phyloP scores from a whole-genome alignment of 1,140 invertebrate species.

The Halyomorpha halys region DNA sequence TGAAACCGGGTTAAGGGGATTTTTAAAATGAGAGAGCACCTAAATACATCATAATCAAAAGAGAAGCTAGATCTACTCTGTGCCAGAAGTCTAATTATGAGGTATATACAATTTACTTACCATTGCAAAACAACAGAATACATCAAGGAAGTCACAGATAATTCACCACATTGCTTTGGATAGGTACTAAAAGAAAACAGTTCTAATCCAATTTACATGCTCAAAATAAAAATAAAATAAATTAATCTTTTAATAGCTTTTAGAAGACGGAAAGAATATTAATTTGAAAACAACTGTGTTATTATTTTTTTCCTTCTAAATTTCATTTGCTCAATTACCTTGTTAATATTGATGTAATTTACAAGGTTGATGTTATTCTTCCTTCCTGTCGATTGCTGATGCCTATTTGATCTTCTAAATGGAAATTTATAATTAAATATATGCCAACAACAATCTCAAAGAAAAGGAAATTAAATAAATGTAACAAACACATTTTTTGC shows the following conservation, averaged over 20 bases:
- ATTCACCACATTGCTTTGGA: conserved; percentile 11
- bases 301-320: no score
- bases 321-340: conserved; percentile 21
- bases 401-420: conserved; percentile 5
- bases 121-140: conserved; percentile 12
- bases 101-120: conserved; percentile 10
- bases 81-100: conserved; percentile 1
- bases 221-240: conserved; percentile 5
- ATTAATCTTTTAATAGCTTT: background rate
- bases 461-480: conserved; percentile 9
- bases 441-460: conserved; percentile 21
- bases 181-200: conserved; percentile 11
- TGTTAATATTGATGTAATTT: conserved; percentile 24
- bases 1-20: no score
- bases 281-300: no score
- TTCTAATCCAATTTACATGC: conserved; percentile 12
- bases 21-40: no score
- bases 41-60: no score
- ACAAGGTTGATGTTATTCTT: conserved; percentile 22
- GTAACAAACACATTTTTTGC: background rate
- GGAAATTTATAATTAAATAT: background rate
- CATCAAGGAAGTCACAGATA: conserved; percentile 15
- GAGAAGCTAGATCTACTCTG: conserved; percentile 6
- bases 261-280: no score
- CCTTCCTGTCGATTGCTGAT: conserved; percentile 8